Evolutionary conservation across 2,113 vertebrate genomes (phyloP).

Genomic region (Callionymus lyra): DNA sequence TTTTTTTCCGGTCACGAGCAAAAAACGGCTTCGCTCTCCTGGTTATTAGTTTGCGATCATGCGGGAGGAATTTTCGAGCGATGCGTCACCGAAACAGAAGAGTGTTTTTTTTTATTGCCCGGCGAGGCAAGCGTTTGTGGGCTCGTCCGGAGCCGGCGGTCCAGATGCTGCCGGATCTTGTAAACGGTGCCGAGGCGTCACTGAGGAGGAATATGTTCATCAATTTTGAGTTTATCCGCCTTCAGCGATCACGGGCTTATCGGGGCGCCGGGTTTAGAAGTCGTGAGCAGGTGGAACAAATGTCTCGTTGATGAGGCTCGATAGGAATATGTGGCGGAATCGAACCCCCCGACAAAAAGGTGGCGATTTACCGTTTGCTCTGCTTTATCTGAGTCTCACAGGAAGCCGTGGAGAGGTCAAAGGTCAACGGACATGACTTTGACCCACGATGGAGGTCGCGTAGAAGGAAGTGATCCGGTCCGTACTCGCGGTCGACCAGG

Average conservation of each 20-base stretch:
- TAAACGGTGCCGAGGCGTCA: slow-evolving; percentile 52
- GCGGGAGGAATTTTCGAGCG: slow-evolving; percentile 54
- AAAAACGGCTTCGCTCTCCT: slow-evolving; percentile 30
- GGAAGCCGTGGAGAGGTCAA: slow-evolving; percentile 24
- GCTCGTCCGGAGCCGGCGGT: slow-evolving; percentile 29
- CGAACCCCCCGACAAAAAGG: too few relatives aligned
- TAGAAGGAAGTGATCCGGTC: too few relatives aligned
- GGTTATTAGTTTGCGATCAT: slow-evolving; percentile 56
- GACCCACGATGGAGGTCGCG: slow-evolving; percentile 33
- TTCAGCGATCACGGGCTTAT: slow-evolving; percentile 30
- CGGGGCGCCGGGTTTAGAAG: slow-evolving; percentile 49
- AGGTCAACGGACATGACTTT: slow-evolving; percentile 36
- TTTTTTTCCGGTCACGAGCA: slow-evolving; percentile 45
- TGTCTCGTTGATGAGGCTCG: slow-evolving; percentile 45
- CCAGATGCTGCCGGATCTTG: slow-evolving; percentile 48
- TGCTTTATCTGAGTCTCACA: slow-evolving; percentile 41
- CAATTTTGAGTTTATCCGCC: slow-evolving; percentile 10
- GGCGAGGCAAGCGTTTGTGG: slow-evolving; percentile 30
- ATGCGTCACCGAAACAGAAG: slow-evolving; percentile 61
- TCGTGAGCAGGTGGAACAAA: slow-evolving; percentile 51
- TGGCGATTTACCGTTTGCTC: too few relatives aligned
- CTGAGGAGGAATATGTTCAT: slow-evolving; percentile 52
- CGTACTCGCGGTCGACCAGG: too few relatives aligned
- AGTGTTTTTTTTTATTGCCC: slow-evolving; percentile 67
- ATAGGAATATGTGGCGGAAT: slow-evolving; percentile 43